Conservation (phyloP, 2,113 vertebrate species). For the Excalfactoria chinensis region DNA sequence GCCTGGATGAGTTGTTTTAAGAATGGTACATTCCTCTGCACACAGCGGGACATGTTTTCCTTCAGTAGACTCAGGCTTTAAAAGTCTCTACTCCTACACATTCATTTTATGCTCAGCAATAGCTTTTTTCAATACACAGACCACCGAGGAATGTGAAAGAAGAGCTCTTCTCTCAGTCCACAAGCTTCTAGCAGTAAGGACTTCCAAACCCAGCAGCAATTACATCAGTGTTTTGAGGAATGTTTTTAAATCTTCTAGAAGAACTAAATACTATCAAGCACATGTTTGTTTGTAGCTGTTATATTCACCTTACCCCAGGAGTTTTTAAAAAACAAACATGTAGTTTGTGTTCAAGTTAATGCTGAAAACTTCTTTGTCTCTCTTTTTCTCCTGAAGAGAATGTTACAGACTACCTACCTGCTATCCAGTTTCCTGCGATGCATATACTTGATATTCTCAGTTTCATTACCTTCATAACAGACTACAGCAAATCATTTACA, state of each 20-base stretch:
- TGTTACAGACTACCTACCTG: neutral
- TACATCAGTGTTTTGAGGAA: neutral
- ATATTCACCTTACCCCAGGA: neutral
- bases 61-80: neutral
- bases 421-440: neutral
- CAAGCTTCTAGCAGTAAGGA: neutral
- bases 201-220: neutral
- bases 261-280: neutral
- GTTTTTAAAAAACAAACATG: neutral
- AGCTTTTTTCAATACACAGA: neutral
- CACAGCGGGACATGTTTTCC: neutral
- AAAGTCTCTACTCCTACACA: neutral
- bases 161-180: neutral
- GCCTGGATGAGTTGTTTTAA: neutral
- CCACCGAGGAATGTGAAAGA: neutral
- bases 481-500: neutral
- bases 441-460: neutral
- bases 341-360: neutral
- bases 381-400: neutral
- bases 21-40: conserved; percentile 8
- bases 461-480: neutral
- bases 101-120: neutral
- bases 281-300: neutral
- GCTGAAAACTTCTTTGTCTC: neutral
- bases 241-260: neutral